Evolutionary conservation across 2,888 invertebrate genomes (phyloP).

Genomic region (Cyclophora albipunctata): DNA sequence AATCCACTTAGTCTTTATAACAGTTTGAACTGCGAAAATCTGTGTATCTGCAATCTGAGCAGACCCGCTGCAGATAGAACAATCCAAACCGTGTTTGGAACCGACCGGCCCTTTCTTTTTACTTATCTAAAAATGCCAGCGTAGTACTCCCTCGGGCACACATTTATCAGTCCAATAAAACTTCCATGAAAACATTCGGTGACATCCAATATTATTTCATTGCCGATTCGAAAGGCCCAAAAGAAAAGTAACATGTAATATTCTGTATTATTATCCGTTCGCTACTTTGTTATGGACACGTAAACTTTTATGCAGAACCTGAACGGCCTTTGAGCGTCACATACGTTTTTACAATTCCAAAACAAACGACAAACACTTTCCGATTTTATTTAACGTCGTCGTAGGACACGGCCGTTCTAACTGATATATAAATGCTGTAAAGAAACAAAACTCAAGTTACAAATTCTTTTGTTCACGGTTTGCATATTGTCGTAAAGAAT

Average conservation of each 20-base stretch:
- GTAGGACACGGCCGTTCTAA: too few species aligned
- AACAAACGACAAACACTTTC: conserved; percentile 6
- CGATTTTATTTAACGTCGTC: not conserved
- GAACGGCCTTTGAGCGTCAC: conserved; percentile 29
- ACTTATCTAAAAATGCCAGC: conserved; percentile 56
- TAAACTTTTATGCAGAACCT: conserved; percentile 45
- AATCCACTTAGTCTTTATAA: too few species aligned
- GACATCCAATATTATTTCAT: conserved; percentile 66
- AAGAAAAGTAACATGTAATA: conserved; percentile 43
- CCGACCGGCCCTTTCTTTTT: conserved; percentile 33
- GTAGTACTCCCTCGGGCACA: conserved; percentile 46
- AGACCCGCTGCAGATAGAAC: too few species aligned
- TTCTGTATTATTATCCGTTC: conserved; percentile 47
- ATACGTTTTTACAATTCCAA: conserved; percentile 20
- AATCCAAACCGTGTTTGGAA: conserved; percentile 8
- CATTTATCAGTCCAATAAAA: conserved; percentile 69
- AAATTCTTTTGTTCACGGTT: too few species aligned
- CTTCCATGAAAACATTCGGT: conserved; percentile 62
- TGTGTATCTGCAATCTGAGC: too few species aligned
- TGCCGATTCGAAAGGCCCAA: conserved; percentile 43
- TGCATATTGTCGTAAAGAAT: too few species aligned
- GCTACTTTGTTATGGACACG: conserved; percentile 46
- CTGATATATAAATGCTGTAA: too few species aligned
- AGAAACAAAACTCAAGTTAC: too few species aligned
- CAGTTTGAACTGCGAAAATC: too few species aligned